These are phyloP conservation scores for Lasioglossum zephyrum DNA, from an alignment of 2,888 invertebrate genomes.

Conservation along the genomic window DNA sequence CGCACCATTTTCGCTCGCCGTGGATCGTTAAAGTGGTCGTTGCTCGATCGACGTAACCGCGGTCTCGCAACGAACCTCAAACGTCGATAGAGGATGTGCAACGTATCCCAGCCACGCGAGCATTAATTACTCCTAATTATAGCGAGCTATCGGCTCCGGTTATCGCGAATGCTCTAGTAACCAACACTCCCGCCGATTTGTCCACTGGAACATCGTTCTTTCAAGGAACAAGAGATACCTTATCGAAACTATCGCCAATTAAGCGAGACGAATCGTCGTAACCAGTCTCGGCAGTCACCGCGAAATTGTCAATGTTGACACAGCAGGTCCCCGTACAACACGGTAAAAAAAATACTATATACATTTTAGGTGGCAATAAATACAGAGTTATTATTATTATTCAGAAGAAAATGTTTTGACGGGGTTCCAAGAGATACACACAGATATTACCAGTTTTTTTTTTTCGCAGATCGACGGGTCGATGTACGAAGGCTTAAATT, in stretches of 20 bases:
- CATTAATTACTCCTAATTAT: constrained; percentile 58
- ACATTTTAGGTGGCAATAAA: too few relatives aligned
- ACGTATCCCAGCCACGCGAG: constrained; percentile 45
- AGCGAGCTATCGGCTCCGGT: constrained; percentile 40
- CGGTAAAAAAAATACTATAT: too few relatives aligned
- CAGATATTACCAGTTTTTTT: too few relatives aligned
- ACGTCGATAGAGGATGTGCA: constrained; percentile 4
- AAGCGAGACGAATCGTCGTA: not conserved
- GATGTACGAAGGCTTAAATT: too few relatives aligned
- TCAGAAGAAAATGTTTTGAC: too few relatives aligned
- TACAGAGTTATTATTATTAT: too few relatives aligned
- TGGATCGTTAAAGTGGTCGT: constrained; percentile 27
- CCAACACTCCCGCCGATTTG: constrained; percentile 12
- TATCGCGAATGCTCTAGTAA: constrained; percentile 55
- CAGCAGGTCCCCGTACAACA: too few relatives aligned
- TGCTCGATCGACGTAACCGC: constrained; percentile 44
- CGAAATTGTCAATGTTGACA: not conserved
- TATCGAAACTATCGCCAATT: not conserved
- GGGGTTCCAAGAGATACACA: too few relatives aligned
- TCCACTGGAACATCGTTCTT: not conserved
- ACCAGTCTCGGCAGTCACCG: not conserved
- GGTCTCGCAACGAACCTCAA: constrained; percentile 18
- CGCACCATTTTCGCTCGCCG: constrained; percentile 47
- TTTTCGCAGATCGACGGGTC: too few relatives aligned
- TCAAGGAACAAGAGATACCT: not conserved